Conservation (phyloP, 30 jellyfish, hydroid and myxozoan genomes). For the Chrysaora quinquecirrha region DNA sequence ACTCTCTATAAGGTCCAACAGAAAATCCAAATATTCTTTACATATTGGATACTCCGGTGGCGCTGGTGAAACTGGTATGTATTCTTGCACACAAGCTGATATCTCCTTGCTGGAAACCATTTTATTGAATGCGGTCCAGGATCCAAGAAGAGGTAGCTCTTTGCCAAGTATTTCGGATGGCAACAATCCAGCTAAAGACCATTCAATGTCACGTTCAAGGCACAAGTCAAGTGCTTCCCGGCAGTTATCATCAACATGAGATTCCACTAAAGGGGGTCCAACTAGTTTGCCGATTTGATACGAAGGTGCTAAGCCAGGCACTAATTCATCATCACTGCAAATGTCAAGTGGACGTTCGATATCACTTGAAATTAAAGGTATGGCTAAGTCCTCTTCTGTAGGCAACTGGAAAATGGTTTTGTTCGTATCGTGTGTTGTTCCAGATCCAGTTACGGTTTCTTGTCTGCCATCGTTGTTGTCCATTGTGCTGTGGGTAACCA, state of each 20-base stretch:
- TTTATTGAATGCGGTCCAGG: conserved; percentile 48
- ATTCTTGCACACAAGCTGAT: conserved; percentile 20
- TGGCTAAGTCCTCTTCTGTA: conserved; percentile 1
- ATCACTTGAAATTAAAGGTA: conserved; percentile 3
- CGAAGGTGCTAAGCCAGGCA: conserved; percentile 1
- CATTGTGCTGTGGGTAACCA: conserved; percentile 1
- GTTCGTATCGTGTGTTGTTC: conserved; percentile 39
- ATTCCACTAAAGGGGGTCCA: not conserved
- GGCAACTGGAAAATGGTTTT: conserved; percentile 13
- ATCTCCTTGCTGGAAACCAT: not conserved
- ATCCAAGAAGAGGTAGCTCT: conserved; percentile 23
- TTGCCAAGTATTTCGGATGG: conserved; percentile 20
- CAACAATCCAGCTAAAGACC: conserved; percentile 39
- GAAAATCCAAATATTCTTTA: conserved; percentile 25
- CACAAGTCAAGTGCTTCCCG: conserved; percentile 1
- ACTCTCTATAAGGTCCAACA: conserved; percentile 6
- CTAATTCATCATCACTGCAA: not conserved
- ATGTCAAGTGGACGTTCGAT: conserved; percentile 4
- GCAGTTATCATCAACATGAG: conserved; percentile 2
- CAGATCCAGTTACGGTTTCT: conserved; percentile 12
- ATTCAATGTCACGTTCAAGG: conserved; percentile 43
- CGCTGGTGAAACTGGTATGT: conserved; percentile 42
- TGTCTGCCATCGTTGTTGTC: conserved; percentile 10
- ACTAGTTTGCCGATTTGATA: not conserved
- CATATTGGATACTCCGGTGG: conserved; percentile 55